Evolutionary conservation across 1,140 invertebrate genomes (phyloP), one percentile per base, ranked within the genome.

Genomic region (Euura lappo): DNA sequence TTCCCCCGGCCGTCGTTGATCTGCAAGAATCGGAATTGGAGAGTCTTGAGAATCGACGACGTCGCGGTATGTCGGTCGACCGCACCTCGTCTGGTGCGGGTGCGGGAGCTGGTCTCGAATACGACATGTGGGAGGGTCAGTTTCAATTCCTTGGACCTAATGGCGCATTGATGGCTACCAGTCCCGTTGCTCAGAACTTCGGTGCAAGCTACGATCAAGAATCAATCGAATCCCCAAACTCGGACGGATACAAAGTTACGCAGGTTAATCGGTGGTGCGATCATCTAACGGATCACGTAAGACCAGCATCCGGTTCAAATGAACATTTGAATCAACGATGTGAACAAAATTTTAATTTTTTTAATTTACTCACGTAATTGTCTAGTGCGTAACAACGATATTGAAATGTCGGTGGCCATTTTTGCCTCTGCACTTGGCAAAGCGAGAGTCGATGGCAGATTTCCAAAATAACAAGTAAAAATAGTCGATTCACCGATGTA

Each of bases 41-140:
- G 13, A 13, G 45, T n/a, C 28, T 65, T 28, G 70, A 76, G 70
- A 68, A 68, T 70, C 45, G 78, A 81, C 60, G 74, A 76, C 73
- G 75, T 72, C 67, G 68, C 70, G 77, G 79, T 78, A 72, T 73
- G 72, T 71, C 75, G 71, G 65, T 72, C 79, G 42, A 74, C 7
- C 13, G 13, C 13, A n/a, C 28, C 11, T 28, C 28, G 28, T 28
- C 28, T 28, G 70, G 70, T 4, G 11, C 72, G 70, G 76, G 77
- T 11, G 77, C 79, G 10, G 82, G 81, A 11, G 82, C 80, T 60
- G 84, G 79, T 75, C 87, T 95, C 80, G 94, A 94, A 83, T 94
- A 94, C 85, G 94, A 95, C 83, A 91, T 95, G 89, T 95, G 94
- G 94, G 93, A 95, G 82, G 94, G 94, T 66, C 94, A 95, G 87